These are phyloP conservation scores for Latheticus oryzae DNA, from an alignment of 2,888 invertebrate species.

Conservation along the genomic window DNA sequence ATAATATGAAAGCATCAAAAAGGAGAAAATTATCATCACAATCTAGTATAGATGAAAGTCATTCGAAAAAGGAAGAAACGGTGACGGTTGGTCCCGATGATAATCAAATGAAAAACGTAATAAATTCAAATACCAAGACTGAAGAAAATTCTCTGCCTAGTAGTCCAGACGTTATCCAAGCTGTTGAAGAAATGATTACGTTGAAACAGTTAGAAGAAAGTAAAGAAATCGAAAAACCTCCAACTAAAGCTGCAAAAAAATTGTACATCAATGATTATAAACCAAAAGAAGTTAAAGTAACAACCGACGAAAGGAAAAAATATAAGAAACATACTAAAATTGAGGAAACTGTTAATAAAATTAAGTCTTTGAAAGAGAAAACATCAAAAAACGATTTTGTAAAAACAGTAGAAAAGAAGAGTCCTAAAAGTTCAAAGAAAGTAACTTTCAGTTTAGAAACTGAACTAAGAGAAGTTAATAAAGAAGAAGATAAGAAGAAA, in stretches of 20 bases:
- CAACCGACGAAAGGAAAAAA: slow-evolving; percentile 14
- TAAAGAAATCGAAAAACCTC: slow-evolving; percentile 13
- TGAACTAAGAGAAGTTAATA: slow-evolving; percentile 12
- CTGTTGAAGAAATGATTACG: slow-evolving; percentile 7
- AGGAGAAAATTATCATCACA: slow-evolving; percentile 4
- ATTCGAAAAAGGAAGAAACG: slow-evolving; percentile 2
- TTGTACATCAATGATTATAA: slow-evolving; percentile 48
- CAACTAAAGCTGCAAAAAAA: slow-evolving; percentile 57
- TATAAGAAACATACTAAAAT: slow-evolving; percentile 2
- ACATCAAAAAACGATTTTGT: slow-evolving; percentile 3
- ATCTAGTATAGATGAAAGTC: neutral
- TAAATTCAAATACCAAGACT: slow-evolving; percentile 1
- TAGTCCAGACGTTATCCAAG: no score
- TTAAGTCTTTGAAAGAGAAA: slow-evolving; percentile 35
- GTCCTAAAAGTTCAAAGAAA: slow-evolving; percentile 13
- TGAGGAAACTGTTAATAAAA: slow-evolving; percentile 38
- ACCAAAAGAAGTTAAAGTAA: slow-evolving; percentile 12
- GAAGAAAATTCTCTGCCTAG: slow-evolving; percentile 8
- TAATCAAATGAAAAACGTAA: neutral
- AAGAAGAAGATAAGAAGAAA: slow-evolving; percentile 38
- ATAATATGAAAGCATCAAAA: neutral
- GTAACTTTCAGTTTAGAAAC: slow-evolving; percentile 30
- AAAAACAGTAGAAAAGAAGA: slow-evolving; percentile 16
- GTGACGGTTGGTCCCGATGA: no score
- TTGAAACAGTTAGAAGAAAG: slow-evolving; percentile 7